Percentiles rank a stretch among this genome's conserved stretches.
Conservation (phyloP, 1,140 invertebrate genomes). For the Drosophila obscura region DNA sequence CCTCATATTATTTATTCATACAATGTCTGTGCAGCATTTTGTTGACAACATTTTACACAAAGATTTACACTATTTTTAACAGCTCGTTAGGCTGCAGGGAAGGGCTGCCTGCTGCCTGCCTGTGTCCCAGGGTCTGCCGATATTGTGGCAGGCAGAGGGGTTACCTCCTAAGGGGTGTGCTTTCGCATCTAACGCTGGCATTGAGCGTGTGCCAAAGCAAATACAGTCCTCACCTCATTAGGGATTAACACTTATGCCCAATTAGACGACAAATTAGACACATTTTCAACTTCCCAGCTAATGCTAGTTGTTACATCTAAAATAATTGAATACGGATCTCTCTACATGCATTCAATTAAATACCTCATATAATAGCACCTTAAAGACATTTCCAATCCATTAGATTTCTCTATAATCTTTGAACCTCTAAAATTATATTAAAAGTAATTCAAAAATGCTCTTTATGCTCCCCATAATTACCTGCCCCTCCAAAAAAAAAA, state of each 20-base stretch:
- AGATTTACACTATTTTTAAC: constrained; percentile 59
- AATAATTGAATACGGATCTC: no score
- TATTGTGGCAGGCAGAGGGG: constrained; percentile 19
- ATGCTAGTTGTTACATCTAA: no score
- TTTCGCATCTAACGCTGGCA: constrained; percentile 25
- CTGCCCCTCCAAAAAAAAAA: constrained; percentile 4
- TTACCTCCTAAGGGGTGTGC: constrained; percentile 9
- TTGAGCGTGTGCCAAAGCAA: constrained; percentile 64
- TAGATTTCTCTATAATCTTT: no score
- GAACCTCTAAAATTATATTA: neutral
- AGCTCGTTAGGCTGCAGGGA: constrained; percentile 55
- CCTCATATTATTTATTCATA: constrained; percentile 45
- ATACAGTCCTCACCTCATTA: constrained; percentile 14
- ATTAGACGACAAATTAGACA: no score
- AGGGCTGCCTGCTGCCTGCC: constrained; percentile 15
- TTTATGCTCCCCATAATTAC: constrained; percentile 12
- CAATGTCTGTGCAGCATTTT: constrained; percentile 47
- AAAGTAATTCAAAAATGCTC: constrained; percentile 1
- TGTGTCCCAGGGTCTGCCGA: neutral
- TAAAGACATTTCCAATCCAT: no score
- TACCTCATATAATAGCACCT: no score
- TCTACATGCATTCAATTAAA: no score
- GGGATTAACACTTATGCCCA: no score
- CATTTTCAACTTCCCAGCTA: no score
- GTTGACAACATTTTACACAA: constrained; percentile 58